Evolutionary conservation across 2,113 vertebrate genomes (phyloP).

Genomic region (Trogon surrucura): DNA sequence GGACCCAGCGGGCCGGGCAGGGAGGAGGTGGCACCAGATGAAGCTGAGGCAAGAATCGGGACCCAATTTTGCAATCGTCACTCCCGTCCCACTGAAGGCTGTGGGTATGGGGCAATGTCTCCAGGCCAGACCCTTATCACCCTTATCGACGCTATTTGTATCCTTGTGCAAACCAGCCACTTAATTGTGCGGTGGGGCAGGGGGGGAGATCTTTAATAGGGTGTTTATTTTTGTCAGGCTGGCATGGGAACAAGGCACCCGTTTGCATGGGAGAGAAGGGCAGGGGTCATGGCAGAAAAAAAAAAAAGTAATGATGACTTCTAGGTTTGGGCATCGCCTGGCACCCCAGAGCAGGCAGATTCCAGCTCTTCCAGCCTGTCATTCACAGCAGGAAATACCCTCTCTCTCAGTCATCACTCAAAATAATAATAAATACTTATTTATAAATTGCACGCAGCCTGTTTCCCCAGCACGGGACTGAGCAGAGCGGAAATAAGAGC

Average conservation of each 20-base stretch:
- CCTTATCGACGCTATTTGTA: not conserved
- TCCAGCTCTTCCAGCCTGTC: slow-evolving; percentile 20
- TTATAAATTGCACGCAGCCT: slow-evolving; percentile 1
- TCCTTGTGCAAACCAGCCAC: not conserved
- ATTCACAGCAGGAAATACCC: slow-evolving; percentile 49
- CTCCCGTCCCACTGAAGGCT: slow-evolving; percentile 39
- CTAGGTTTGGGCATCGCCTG: not conserved
- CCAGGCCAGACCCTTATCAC: slow-evolving; percentile 1
- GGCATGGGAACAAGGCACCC: not conserved
- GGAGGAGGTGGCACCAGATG: not conserved
- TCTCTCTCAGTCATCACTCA: slow-evolving; percentile 44
- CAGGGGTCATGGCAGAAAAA: slow-evolving; percentile 14
- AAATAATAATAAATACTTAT: slow-evolving; percentile 63
- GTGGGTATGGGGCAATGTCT: not conserved
- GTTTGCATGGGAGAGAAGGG: slow-evolving; percentile 2
- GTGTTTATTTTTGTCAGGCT: not conserved
- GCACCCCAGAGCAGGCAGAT: not conserved
- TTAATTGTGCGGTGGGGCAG: not conserved
- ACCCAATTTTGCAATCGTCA: slow-evolving; percentile 19
- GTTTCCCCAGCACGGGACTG: not conserved
- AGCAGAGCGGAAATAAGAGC: not conserved
- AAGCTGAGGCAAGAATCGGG: not conserved
- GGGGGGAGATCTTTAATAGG: not conserved
- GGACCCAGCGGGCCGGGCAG: not conserved
- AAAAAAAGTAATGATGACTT: not conserved